A percentile compares a stretch with the other conserved stretches of the same genome.
phyloP scores from a whole-genome alignment of 2,113 vertebrate species.

The Theristicus caerulescens region DNA sequence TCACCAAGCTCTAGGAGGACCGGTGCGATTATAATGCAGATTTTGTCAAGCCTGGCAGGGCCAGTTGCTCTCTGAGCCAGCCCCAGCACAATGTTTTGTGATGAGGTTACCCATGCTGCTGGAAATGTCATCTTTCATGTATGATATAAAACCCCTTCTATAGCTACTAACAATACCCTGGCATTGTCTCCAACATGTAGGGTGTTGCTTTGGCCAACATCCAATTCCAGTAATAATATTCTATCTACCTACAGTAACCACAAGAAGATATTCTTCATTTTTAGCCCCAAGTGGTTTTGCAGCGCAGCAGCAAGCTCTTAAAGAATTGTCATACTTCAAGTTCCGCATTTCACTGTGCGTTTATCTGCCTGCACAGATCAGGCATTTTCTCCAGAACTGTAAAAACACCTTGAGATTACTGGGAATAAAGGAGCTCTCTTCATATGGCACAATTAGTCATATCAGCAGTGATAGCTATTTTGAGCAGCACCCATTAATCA shows the following conservation, averaged over 20 bases:
- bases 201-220: conserved; percentile 3
- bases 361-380: not conserved
- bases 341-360: not conserved
- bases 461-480: conserved; percentile 25
- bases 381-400: not conserved
- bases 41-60: not conserved
- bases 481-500: conserved; percentile 51
- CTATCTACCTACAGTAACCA: conserved; percentile 37
- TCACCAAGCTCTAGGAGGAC: not conserved
- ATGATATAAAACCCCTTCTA: conserved; percentile 33
- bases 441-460: conserved; percentile 23
- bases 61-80: not conserved
- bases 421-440: conserved; percentile 24
- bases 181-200: conserved; percentile 3
- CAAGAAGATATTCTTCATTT: not conserved
- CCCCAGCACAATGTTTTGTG: not conserved
- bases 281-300: not conserved
- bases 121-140: conserved; percentile 58
- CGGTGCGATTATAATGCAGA: not conserved
- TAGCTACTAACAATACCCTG: conserved; percentile 34
- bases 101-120: conserved; percentile 20
- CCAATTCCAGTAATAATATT: not conserved
- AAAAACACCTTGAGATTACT: conserved; percentile 20
- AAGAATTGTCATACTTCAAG: not conserved
- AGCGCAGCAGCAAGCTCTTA: not conserved